Base-by-base conservation (phyloP, 2,888 invertebrate genomes). In the Kryphioiulus occultus region DNA sequence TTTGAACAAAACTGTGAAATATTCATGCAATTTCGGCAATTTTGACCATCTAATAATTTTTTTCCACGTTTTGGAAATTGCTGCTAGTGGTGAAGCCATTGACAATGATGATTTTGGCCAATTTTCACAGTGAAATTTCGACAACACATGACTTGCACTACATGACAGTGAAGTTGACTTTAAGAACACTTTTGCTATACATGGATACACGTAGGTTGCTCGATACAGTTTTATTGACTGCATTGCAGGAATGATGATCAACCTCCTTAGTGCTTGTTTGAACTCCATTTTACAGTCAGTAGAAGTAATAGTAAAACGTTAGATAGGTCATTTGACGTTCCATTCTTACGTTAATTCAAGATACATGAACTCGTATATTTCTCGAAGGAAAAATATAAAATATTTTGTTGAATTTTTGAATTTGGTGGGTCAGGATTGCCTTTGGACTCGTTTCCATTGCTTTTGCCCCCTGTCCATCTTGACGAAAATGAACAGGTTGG, bases 401-500 rank as follows among this genome's bases (percentile, higher is more conserved):
- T 35, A n/a, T n/a, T n/a, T n/a, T n/a, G n/a, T n/a, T n/a, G n/a
- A n/a, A n/a, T n/a, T n/a, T n/a, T n/a, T n/a, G n/a, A n/a, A n/a
- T n/a, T n/a, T n/a, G n/a, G n/a, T n/a, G n/a, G n/a, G n/a, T n/a
- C n/a, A n/a, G n/a, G n/a, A n/a, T n/a, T 53, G n/a, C 19, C 19
- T 19, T 53, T 53, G 7, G 19, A 53, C 53, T 10, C 19, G 22
- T 59, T 59, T 44, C 9, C 12, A 9, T 9, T 1, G 44, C 44
- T 44, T 10, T 44, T 9, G 12, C 22, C 59, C 59, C 22, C 22
- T 78, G 78, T 30, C 30, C 30, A 78, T 78, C 78, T 12, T 78
- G 78, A 78, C 30, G 78, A 26, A 78, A 4, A 78, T 26, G 78
- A 78, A 26, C 78, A 78, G 78, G 78, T 78, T 78, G 78, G 30